Evolutionary conservation across 2,113 vertebrate species (phyloP), one percentile per base, ranked within the genome.

Genomic region (Pandion haliaetus): DNA sequence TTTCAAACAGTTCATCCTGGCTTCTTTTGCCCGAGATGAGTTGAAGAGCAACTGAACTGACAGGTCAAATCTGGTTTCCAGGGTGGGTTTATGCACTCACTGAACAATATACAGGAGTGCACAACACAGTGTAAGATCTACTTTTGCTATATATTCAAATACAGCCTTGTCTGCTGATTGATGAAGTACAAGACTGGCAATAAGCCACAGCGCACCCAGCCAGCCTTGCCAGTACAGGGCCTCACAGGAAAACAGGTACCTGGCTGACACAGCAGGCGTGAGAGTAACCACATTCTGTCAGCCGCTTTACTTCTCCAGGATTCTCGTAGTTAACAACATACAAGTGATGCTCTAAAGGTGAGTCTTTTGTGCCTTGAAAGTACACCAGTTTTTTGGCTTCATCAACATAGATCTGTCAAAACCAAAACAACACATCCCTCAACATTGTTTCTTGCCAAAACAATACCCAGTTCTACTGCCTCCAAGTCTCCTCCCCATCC

Each of bases 291-390:
- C 95, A 93, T 86, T 99, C 98, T 0, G 98, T 99, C 91, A 99
- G 97, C 17, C 98, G 97, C 73, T 97, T 98, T 45, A 97, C 97
- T 61, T 99, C 98, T 28, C 98, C 98, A 1, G 98, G 98, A 25
- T 86, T 98, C 91, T 98, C 90, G 1, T 99, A 99, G 96, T 66
- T 99, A 73, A 97, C 98, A 40, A 98, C 98, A 0, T 99, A 99
- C 82, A 99, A 81, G 93, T 99, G 98, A 88, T 99, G 98, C 65
- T 99, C 98, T 82, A 99, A 95, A 67, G 98, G 98, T 0, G 98
- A 98, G 82, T 99, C 98, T 89, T 98, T 98, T 29, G 98, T 99
- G 94, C 98, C 98, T 97, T 99, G 98, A 62, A 99, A 99, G 92
- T 98, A 99, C 57, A 99, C 98, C 96, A 99, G 91, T 14, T 98